phyloP scores from a whole-genome alignment of 2,113 vertebrate genomes.

The Aphyosemion australe region DNA sequence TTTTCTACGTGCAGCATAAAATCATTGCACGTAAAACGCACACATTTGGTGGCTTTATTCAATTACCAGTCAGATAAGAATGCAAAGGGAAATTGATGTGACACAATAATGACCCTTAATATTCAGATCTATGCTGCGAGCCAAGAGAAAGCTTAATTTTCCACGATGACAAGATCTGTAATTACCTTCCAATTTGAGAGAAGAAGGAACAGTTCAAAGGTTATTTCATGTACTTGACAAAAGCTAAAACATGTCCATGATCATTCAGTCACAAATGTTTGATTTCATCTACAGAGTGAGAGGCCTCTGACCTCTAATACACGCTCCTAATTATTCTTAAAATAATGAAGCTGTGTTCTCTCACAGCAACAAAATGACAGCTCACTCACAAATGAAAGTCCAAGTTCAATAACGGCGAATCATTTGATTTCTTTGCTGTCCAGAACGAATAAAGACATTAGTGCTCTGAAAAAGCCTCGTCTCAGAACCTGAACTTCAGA shows the following conservation, averaged over 20 bases:
- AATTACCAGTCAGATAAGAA: slow-evolving; percentile 37
- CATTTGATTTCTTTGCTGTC: slow-evolving; percentile 2
- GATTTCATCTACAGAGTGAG: slow-evolving; percentile 25
- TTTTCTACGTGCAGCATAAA: slow-evolving; percentile 39
- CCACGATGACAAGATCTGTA: slow-evolving; percentile 36
- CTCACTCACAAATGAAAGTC: too few relatives aligned
- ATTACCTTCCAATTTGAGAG: slow-evolving; percentile 55
- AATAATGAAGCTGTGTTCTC: slow-evolving; percentile 19
- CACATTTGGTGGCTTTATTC: slow-evolving; percentile 54
- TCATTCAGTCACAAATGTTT: slow-evolving; percentile 40
- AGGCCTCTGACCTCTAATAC: slow-evolving; percentile 16
- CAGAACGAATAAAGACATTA: background rate
- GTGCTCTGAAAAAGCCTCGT: too few relatives aligned
- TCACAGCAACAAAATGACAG: slow-evolving; percentile 6
- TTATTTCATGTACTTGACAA: slow-evolving; percentile 52
- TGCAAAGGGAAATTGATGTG: slow-evolving; percentile 46
- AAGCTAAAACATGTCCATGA: slow-evolving; percentile 44
- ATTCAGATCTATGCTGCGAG: slow-evolving; percentile 49
- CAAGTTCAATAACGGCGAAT: background rate
- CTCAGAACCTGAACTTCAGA: too few relatives aligned
- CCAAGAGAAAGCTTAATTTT: slow-evolving; percentile 41
- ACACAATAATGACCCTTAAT: slow-evolving; percentile 60
- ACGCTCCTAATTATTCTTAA: slow-evolving; percentile 33
- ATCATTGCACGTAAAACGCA: slow-evolving; percentile 45
- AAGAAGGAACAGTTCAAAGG: slow-evolving; percentile 47